Percentiles rank a stretch among this genome's conserved stretches.
Conservation (phyloP, 2,797 vertebrate species). For the Acropternis orthonyx region DNA sequence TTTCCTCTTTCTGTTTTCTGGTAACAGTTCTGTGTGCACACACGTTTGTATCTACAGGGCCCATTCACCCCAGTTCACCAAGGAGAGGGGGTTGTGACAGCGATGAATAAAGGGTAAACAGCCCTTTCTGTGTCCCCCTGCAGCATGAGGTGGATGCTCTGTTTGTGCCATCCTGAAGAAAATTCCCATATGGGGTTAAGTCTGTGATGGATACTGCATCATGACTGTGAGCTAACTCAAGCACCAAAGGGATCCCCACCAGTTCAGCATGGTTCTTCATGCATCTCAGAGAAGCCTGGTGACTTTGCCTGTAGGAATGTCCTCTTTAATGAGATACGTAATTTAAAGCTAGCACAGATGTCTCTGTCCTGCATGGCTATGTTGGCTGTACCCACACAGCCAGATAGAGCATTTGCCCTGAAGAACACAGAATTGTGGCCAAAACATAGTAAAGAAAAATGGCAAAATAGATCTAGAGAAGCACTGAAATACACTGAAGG, state of each 20-base stretch:
- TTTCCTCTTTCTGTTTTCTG: not conserved
- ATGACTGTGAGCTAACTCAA: not conserved
- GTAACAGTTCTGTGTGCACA: not conserved
- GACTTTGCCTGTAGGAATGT: not conserved
- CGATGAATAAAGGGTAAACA: not conserved
- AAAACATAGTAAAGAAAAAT: not conserved
- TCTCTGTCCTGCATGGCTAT: not conserved
- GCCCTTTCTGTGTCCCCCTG: not conserved
- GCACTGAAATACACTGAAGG: not conserved
- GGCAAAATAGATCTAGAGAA: not conserved
- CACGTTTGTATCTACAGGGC: not conserved
- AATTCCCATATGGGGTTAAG: not conserved
- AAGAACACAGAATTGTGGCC: not conserved
- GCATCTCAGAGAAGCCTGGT: not conserved
- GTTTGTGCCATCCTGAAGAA: not conserved
- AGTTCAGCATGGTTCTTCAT: not conserved
- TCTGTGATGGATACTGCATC: not conserved
- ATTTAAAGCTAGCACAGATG: not conserved
- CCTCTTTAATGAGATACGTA: not conserved
- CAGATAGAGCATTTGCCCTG: not conserved
- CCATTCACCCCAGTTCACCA: not conserved
- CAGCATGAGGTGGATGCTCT: not conserved
- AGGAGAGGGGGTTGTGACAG: not conserved
- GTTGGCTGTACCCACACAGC: not conserved
- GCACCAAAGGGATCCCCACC: not conserved